Evolutionary conservation across 1,140 invertebrate genomes (phyloP).

Genomic region (Drosophila lini): DNA sequence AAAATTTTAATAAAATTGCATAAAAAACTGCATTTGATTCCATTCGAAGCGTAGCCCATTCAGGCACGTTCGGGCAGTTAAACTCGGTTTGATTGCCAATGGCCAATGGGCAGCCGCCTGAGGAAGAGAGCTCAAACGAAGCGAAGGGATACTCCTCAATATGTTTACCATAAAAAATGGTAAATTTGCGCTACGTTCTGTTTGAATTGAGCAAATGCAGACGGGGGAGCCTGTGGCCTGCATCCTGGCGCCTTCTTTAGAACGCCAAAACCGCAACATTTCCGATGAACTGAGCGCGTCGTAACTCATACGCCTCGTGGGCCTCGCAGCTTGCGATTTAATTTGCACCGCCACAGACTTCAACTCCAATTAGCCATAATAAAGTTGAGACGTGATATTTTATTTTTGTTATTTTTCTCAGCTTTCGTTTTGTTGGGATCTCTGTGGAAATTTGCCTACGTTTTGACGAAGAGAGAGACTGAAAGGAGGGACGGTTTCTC

Average conservation of each 20-base stretch:
- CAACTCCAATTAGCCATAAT: constrained; percentile 78
- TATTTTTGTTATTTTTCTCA: constrained; percentile 52
- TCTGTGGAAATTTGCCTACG: constrained; percentile 74
- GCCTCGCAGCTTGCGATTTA: constrained; percentile 47
- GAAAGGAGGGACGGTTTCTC: constrained; percentile 4
- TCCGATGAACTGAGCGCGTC: constrained; percentile 63
- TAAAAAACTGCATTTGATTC: constrained; percentile 34
- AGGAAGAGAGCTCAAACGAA: not conserved
- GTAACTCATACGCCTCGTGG: constrained; percentile 79
- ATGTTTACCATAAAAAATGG: constrained; percentile 81
- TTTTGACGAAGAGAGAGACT: not conserved
- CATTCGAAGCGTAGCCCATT: constrained; percentile 4
- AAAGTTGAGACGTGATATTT: constrained; percentile 83
- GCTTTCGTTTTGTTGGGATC: not conserved
- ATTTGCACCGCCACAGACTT: constrained; percentile 50
- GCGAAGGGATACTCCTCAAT: constrained; percentile 7
- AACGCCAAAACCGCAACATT: constrained; percentile 39
- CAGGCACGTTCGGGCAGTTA: constrained; percentile 70
- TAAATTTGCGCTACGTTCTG: constrained; percentile 74
- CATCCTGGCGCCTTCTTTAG: constrained; percentile 62
- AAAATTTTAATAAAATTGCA: constrained; percentile 45
- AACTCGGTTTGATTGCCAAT: constrained; percentile 53
- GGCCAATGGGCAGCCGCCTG: constrained; percentile 58
- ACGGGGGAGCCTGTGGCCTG: constrained; percentile 9
- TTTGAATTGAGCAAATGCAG: constrained; percentile 55